Percentiles rank a stretch among this genome's conserved stretches.
phyloP scores from a whole-genome alignment of 2,888 invertebrate species.

The Andrena camellia region DNA sequence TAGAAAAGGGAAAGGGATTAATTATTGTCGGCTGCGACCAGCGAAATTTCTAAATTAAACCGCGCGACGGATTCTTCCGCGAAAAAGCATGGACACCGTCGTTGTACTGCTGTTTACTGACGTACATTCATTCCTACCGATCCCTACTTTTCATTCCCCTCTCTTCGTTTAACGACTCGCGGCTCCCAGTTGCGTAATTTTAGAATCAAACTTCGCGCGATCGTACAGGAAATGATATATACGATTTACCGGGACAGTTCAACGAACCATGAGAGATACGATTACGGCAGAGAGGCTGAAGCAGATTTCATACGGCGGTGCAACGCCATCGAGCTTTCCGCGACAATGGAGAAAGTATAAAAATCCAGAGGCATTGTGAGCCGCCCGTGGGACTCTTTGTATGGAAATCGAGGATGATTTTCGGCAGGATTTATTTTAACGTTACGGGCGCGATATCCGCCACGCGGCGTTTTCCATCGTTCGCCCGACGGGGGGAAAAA shows the following conservation, averaged over 20 bases:
- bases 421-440: slow-evolving; percentile 44
- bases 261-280: neutral
- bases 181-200: no score
- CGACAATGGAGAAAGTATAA: neutral
- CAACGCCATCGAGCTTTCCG: neutral
- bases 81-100: neutral
- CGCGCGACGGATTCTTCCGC: neutral
- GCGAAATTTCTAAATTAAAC: slow-evolving; percentile 49
- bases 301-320: neutral
- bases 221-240: no score
- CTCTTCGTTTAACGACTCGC: no score
- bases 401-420: slow-evolving; percentile 53
- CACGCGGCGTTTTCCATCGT: slow-evolving; percentile 20
- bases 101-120: no score
- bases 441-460: neutral
- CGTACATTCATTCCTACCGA: no score
- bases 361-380: neutral
- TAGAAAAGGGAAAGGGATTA: slow-evolving; percentile 50
- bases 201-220: no score
- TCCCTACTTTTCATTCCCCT: no score
- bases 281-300: neutral
- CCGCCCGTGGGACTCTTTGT: slow-evolving; percentile 31
- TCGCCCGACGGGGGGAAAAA: neutral
- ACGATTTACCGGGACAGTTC: neutral
- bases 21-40: slow-evolving; percentile 46